Evolutionary conservation across 2,797 vertebrate species (phyloP), one percentile per base, ranked within the genome.

Genomic region (Chelonia mydas): DNA sequence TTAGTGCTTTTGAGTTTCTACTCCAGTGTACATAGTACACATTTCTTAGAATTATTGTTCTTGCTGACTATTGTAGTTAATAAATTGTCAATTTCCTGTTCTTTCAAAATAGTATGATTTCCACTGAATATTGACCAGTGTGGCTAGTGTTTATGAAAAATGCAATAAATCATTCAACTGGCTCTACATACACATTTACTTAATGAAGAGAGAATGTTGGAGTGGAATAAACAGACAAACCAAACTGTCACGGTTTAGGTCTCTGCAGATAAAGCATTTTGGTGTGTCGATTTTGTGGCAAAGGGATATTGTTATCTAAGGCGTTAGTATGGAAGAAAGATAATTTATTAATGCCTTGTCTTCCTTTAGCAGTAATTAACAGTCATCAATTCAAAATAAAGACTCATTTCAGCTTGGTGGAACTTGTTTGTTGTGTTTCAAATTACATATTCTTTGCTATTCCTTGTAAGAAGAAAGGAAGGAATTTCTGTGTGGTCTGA

Each of bases 71-170:
- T 57, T 94, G 79, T 19, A 9, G 0, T 83, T 90, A 28, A 12
- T 80, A 80, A 41, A 16, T 5, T 90, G 84, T 50, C 59, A 88
- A 17, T 41, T 82, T 16, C 80, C 78, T 81, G 54, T 59, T 89
- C 94, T 28, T 90, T 93, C 81, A 78, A 81, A 84, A 21, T 19
- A 93, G 82, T 65, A 83, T 49, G 53, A 78, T 95, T 97, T 95
- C 90, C 54, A 78, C 90, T 92, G 90, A 90, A 84, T 89, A 97
- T 78, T 94, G 93, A 93, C 91, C 3, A 6, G 5, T 23, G 81
- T 84, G 77, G 80, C 57, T 77, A 77, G 61, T 11, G 80, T 87
- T 91, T 85, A 89, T 93, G 83, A 90, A 94, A 94, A 95, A 87
- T 49, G 85, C 11, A 25, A 82, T 91, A 28, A 90, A 96, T 95